Percentiles rank a stretch among this genome's conserved stretches.
phyloP scores from a whole-genome alignment of 2,888 invertebrate genomes.

The Leucophenga montana region DNA sequence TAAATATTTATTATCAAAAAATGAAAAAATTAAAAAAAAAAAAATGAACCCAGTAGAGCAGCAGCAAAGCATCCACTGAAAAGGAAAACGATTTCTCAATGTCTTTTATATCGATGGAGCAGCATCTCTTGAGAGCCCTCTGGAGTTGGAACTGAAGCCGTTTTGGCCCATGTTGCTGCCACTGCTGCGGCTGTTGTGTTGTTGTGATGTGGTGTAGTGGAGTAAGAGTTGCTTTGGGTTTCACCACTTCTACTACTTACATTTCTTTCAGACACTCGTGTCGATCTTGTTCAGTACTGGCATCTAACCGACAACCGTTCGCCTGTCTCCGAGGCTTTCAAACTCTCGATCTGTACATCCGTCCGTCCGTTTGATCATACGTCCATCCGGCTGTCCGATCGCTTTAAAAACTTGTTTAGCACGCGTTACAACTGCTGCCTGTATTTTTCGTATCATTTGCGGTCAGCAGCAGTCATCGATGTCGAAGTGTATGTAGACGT shows the following conservation, averaged over 20 bases:
- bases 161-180: not conserved
- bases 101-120: constrained; percentile 57
- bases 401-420: constrained; percentile 63
- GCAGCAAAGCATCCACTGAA: constrained; percentile 46
- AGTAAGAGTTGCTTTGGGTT: constrained; percentile 16
- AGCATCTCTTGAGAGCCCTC: constrained; percentile 18
- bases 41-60: constrained; percentile 38
- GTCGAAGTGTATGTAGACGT: not conserved
- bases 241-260: constrained; percentile 14
- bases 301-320: not conserved
- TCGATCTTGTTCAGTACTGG: not conserved
- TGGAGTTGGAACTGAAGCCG: constrained; percentile 7
- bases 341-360: constrained; percentile 1
- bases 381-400: not conserved
- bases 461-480: constrained; percentile 40
- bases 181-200: not conserved
- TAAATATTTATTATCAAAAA: constrained; percentile 66
- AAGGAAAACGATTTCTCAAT: constrained; percentile 68
- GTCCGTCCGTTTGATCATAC: constrained; percentile 2
- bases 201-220: constrained; percentile 12
- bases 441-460: constrained; percentile 64
- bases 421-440: constrained; percentile 69
- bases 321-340: not conserved
- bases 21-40: constrained; percentile 30
- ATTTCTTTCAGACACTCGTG: constrained; percentile 10